Base-by-base conservation (phyloP, 2,797 vertebrate genomes). In the Lycodopsis pacificus region DNA sequence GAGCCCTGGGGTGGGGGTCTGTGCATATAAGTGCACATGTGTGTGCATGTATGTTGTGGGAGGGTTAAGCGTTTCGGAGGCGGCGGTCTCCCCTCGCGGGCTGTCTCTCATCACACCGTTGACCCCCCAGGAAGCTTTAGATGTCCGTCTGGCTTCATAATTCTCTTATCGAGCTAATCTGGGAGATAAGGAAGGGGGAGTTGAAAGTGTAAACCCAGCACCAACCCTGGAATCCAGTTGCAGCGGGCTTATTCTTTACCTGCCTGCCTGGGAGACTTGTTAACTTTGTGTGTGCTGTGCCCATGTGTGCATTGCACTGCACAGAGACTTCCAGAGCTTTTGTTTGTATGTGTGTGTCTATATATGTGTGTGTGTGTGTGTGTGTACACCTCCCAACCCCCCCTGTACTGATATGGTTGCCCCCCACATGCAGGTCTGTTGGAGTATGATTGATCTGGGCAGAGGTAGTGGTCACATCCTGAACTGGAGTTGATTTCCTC, bases 71-170 rank as follows among this genome's bases (percentile, higher is more conserved):
- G 82, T 92, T 94, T 91, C 89, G 87, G 94, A 85, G 88, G 88
- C 88, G 77, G 90, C 90, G 44, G 78, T 86, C 91, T 90, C 90
- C 89, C 89, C 88, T 92, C 87, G 77, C 56, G 80, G 94, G 93
- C 94, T 96, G 95, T 96, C 95, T 95, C 93, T 96, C 95, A 95
- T 96, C 95, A 96, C 90, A 81, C 91, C 36, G 73, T 91, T 95
- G 94, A 95, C 95, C 95, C 94, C 95, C 95, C 95, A 96, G 94
- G 95, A 96, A 95, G 95, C 94, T 93, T 94, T 94, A 95, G 95
- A 94, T 95, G 94, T 95, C 90, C 81, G 92, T 88, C 92, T 89
- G 94, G 93, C 91, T 96, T 96, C 94, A 96, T 96, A 95, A 95
- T 95, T 96, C 94, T 92, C 94, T 96, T 96, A 96, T 96, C 94